Evolutionary conservation across 2,113 vertebrate species (phyloP).

Genomic region (Neodontobutis hainanensis): DNA sequence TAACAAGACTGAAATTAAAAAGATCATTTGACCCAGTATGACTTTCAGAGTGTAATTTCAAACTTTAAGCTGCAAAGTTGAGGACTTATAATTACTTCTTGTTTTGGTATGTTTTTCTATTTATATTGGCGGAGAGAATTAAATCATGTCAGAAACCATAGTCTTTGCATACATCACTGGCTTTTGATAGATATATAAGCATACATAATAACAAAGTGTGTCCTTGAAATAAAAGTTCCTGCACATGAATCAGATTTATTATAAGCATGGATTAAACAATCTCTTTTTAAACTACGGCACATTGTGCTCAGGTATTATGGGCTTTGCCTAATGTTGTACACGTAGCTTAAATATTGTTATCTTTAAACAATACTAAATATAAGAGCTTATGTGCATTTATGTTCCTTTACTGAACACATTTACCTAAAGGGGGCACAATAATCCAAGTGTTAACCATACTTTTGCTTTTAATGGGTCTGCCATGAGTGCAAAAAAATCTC

Average conservation of each 20-base stretch:
- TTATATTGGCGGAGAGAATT: neutral
- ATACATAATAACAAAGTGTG: neutral
- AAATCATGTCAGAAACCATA: neutral
- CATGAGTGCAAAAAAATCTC: too few relatives aligned
- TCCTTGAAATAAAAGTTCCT: neutral
- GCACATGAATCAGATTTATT: neutral
- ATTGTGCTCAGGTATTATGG: neutral
- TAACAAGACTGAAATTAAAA: slow-evolving; percentile 5
- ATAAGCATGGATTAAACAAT: neutral
- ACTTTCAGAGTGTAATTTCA: neutral
- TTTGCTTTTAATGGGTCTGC: too few relatives aligned
- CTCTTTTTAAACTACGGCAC: neutral
- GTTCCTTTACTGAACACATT: too few relatives aligned
- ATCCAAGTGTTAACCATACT: too few relatives aligned
- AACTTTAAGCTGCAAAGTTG: neutral
- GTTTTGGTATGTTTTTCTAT: neutral
- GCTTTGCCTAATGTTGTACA: too few relatives aligned
- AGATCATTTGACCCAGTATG: neutral
- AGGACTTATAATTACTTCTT: neutral
- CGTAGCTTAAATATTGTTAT: too few relatives aligned
- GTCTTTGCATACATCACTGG: neutral
- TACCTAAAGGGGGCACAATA: too few relatives aligned
- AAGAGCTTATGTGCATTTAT: too few relatives aligned
- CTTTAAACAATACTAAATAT: too few relatives aligned
- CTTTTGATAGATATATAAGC: neutral